These are phyloP conservation scores for Noturus placidus DNA, from an alignment of 2,113 vertebrate species.

Conservation along the genomic window DNA sequence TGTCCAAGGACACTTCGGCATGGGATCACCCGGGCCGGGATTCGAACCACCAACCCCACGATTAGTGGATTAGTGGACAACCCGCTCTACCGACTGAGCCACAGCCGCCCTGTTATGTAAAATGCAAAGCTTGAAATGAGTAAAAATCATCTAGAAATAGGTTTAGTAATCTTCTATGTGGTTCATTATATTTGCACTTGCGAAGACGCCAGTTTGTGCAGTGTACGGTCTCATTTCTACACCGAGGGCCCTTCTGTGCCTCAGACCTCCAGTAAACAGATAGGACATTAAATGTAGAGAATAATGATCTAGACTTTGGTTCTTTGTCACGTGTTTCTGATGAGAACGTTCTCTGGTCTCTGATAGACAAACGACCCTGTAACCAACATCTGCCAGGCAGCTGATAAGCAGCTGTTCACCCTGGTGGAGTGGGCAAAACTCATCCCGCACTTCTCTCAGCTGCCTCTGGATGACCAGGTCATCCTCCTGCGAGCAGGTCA, in stretches of 20 bases:
- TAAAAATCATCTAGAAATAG: too few relatives aligned
- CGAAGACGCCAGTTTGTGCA: too few relatives aligned
- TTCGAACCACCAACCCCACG: too few relatives aligned
- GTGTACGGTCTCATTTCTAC: background rate
- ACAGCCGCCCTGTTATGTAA: too few relatives aligned
- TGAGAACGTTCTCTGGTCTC: background rate
- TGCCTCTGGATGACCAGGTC: constrained; percentile 92
- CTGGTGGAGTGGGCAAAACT: constrained; percentile 96
- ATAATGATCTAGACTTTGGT: background rate
- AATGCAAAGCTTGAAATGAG: too few relatives aligned
- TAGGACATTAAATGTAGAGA: background rate
- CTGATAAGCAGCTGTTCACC: constrained; percentile 96
- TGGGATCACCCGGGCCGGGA: too few relatives aligned
- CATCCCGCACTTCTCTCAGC: constrained; percentile 92
- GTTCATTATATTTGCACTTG: too few relatives aligned
- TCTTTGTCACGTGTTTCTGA: background rate
- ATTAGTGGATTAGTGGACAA: too few relatives aligned
- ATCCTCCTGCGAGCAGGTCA: constrained; percentile 92
- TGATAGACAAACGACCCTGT: constrained; percentile 90
- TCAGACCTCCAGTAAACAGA: background rate
- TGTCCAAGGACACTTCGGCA: too few relatives aligned
- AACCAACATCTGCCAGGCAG: constrained; percentile 95
- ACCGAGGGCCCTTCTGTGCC: background rate
- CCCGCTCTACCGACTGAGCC: too few relatives aligned
- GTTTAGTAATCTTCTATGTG: too few relatives aligned